Conservation (phyloP, 2,797 vertebrate genomes). For the Labeo calbasu region DNA sequence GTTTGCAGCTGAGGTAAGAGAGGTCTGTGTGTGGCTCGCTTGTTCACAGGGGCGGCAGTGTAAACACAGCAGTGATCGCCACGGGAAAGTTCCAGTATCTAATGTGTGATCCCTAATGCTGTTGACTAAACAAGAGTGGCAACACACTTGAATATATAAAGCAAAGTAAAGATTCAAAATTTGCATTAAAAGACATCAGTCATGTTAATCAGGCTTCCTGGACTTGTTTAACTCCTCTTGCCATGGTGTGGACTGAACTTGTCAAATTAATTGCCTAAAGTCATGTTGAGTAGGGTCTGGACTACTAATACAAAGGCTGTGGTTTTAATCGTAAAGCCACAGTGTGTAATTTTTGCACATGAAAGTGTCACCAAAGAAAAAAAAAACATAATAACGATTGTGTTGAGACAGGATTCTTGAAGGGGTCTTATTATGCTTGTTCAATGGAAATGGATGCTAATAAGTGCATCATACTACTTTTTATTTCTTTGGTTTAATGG, state of each 20-base stretch:
- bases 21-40: conserved; percentile 27
- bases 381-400: no score
- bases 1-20: conserved; percentile 25
- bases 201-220: background rate
- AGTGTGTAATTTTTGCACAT: no score
- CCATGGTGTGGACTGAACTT: background rate
- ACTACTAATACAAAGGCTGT: background rate
- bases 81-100: conserved; percentile 12
- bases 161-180: background rate
- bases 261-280: background rate
- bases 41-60: background rate
- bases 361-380: no score
- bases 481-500: no score
- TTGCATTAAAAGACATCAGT: background rate
- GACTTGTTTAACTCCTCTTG: background rate
- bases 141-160: background rate
- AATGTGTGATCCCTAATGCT: conserved; percentile 13
- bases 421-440: no score
- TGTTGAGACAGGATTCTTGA: no score
- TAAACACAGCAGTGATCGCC: conserved; percentile 1
- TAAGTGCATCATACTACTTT: no score
- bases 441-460: no score
- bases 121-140: conserved; percentile 2
- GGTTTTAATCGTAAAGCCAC: background rate
- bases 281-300: background rate